Conservation (phyloP, 2,888 invertebrate genomes). For the Drosophila recens region DNA sequence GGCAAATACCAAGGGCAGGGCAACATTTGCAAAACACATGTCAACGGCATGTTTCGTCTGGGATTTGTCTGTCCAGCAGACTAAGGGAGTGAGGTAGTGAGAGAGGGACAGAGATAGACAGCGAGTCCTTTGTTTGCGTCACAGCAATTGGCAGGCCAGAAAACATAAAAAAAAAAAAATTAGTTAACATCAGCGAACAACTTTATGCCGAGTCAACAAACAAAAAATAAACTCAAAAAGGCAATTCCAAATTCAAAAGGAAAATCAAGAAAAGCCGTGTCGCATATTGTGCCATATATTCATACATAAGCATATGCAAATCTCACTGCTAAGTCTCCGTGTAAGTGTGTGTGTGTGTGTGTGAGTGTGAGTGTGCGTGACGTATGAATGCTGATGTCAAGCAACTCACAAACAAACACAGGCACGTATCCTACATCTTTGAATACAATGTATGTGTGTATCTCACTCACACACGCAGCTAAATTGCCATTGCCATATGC, state of each 20-base stretch:
- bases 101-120: neutral
- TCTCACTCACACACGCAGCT: slow-evolving; percentile 17
- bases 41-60: slow-evolving; percentile 73
- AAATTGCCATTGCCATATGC: slow-evolving; percentile 69
- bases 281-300: slow-evolving; percentile 33
- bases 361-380: slow-evolving; percentile 64
- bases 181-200: slow-evolving; percentile 50
- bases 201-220: slow-evolving; percentile 41
- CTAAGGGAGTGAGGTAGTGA: neutral
- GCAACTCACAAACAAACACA: slow-evolving; percentile 32
- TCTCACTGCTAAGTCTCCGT: slow-evolving; percentile 20
- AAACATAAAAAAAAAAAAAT: slow-evolving; percentile 30
- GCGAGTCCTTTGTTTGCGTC: slow-evolving; percentile 56
- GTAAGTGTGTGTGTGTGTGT: slow-evolving; percentile 45
- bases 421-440: slow-evolving; percentile 46
- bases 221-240: slow-evolving; percentile 11
- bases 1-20: slow-evolving; percentile 44
- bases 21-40: slow-evolving; percentile 80
- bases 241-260: slow-evolving; percentile 55
- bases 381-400: slow-evolving; percentile 76
- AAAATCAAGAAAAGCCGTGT: slow-evolving; percentile 30
- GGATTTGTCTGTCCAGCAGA: slow-evolving; percentile 40
- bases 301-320: slow-evolving; percentile 71
- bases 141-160: slow-evolving; percentile 34
- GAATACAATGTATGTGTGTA: slow-evolving; percentile 59